A percentile compares a stretch with the other conserved stretches of the same genome.
phyloP scores from a whole-genome alignment of 2,113 vertebrate species.

The Neoarius graeffei region DNA sequence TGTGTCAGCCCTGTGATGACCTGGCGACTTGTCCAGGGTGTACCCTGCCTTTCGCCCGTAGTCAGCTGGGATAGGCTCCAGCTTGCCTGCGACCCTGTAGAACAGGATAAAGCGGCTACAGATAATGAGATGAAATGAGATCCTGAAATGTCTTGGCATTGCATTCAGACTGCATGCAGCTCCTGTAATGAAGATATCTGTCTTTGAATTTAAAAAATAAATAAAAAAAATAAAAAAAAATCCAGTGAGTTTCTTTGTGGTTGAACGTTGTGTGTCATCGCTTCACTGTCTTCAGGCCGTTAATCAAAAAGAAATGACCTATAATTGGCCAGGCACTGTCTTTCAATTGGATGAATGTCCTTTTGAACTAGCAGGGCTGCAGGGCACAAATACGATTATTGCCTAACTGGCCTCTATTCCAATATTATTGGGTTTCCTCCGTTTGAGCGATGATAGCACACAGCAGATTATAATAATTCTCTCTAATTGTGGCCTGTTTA shows the following conservation, averaged over 20 bases:
- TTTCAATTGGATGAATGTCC: slow-evolving; percentile 46
- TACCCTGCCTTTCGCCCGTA: too few species aligned
- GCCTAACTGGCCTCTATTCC: slow-evolving; percentile 44
- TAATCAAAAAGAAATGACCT: slow-evolving; percentile 49
- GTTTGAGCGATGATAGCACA: slow-evolving; percentile 46
- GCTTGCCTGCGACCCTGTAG: too few species aligned
- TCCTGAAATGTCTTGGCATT: too few species aligned
- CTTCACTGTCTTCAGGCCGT: neutral
- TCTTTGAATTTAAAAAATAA: too few species aligned
- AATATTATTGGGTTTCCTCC: slow-evolving; percentile 47
- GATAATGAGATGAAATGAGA: too few species aligned
- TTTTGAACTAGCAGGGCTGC: slow-evolving; percentile 48
- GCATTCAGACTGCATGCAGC: too few species aligned
- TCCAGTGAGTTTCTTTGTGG: neutral
- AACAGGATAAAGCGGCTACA: too few species aligned
- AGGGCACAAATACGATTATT: slow-evolving; percentile 54
- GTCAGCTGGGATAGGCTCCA: too few species aligned
- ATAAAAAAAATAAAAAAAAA: neutral
- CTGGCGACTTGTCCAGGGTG: too few species aligned
- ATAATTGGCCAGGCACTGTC: slow-evolving; percentile 43
- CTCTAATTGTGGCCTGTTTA: slow-evolving; percentile 40
- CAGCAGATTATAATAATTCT: slow-evolving; percentile 49
- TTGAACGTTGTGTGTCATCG: neutral
- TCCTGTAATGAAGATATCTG: too few species aligned
- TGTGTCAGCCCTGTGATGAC: too few species aligned